Base-by-base conservation (phyloP, 1,140 invertebrate species). In the Drosophila bocki region DNA sequence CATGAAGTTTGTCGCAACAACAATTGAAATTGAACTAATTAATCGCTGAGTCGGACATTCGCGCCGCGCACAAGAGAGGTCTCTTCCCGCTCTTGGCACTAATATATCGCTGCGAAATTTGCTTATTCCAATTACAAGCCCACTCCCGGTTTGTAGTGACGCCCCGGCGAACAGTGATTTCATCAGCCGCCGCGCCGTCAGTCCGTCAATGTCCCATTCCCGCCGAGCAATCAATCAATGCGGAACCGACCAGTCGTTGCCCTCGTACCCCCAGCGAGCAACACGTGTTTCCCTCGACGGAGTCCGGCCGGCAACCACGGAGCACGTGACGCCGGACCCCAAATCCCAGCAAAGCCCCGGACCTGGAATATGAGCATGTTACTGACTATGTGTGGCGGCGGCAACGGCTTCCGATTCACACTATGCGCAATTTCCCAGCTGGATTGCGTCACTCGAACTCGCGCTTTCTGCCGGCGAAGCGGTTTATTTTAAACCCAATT, bases 401-500 rank as follows among this genome's bases (percentile, higher is more conserved):
- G 29, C n/a, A 29, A 7, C 17, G 53, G 42, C 44, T 57, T 48
- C 26, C 61, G 47, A 76, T 50, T 65, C 53, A 32, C 22, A 62
- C 65, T 63, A 58, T 44, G 62, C 57, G 82, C 65, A 85, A 85
- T 85, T 75, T 22, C 53, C 53, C 53, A 39, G 11, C 17, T n/a
- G 50, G 58, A 85, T 85, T 85, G 82, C 82, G 82, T 85, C 82
- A 85, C 75, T 85, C 65, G 64, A 72, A 70, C 61, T 67, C 71
- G 76, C 69, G 69, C 72, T 64, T 75, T 67, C 61, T 75, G 67
- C 57, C 51, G 41, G 64, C 82, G 63, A 65, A 85, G 82, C 78
- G 53, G 58, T 85, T 81, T 85, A 70, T 78, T 70, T 85, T 64
- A 86, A 85, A 78, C 77, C 79, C 80, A 84, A 84, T 84, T 84